Evolutionary conservation across 2,888 invertebrate species (phyloP), one percentile per base, ranked within the genome.

Genomic region (Herminia tarsipennalis): DNA sequence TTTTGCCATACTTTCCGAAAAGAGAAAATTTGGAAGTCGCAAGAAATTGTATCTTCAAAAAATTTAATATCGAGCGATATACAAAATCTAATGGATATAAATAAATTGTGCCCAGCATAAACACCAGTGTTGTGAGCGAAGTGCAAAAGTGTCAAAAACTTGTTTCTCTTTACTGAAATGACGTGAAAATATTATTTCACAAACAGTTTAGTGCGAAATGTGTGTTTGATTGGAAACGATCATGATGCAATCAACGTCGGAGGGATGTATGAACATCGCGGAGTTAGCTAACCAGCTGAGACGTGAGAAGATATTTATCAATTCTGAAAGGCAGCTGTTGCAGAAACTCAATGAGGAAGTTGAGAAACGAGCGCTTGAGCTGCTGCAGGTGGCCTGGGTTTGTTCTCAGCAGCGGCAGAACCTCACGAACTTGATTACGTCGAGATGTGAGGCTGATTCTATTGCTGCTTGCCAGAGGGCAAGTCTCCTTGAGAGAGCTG

Each of bases 231-330:
- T 58, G 45, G 40, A 54, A 58, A 49, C 60, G 63, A 83, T 70
- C 66, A 89, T 83, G 83, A 91, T 91, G 91, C 91, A 90, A 83
- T 83, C 90, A 42, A 80, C 87, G 28, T 81, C 90, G 13, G 91
- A 90, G 54, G 88, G 89, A 50, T 88, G 89, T 65, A 83, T 90
- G 84, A 90, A 92, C 63, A 90, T 92, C 54, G 86, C 90, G 41
- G 92, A 91, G 70, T 68, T 92, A 58, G 91, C 92, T 16, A 88
- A 86, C 59, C 95, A 95, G 78, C 88, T 98, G 61, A 93, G 95
- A 44, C 94, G 96, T 78, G 98, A 98, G 84, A 95, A 96, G 70
- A 93, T 98, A 43, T 97, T 97, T 80, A 96, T 98, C 41, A 94
- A 94, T 64, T 95, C 96, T 2, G 98, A 98, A 81, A 95, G 96